phyloP scores from a whole-genome alignment of 2,888 invertebrate genomes.

The Phymatocera aterrima region DNA sequence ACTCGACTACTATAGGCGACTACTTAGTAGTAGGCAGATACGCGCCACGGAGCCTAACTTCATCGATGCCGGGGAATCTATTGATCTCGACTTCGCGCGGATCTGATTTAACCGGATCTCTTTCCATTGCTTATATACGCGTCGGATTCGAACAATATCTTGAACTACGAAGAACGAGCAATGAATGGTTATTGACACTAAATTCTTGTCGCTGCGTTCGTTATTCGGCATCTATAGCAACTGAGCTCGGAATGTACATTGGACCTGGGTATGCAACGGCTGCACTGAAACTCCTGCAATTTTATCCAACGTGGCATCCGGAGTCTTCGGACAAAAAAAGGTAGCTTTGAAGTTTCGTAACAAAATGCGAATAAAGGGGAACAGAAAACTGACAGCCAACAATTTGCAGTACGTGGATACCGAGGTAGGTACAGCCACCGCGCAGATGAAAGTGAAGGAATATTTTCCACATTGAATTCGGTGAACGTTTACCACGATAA shows the following conservation, averaged over 20 bases:
- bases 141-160: background rate
- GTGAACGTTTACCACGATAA: constrained; percentile 12
- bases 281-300: too few relatives aligned
- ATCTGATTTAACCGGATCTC: constrained; percentile 14
- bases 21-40: too few relatives aligned
- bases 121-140: background rate
- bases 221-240: background rate
- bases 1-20: too few relatives aligned
- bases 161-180: too few relatives aligned
- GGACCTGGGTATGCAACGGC: too few relatives aligned
- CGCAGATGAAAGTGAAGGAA: background rate
- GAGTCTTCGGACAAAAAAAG: too few relatives aligned
- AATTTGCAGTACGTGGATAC: too few relatives aligned
- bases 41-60: constrained; percentile 5
- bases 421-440: too few relatives aligned
- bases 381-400: too few relatives aligned
- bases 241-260: background rate
- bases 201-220: background rate
- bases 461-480: constrained; percentile 11
- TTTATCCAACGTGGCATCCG: too few relatives aligned
- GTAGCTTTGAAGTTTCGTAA: too few relatives aligned
- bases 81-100: constrained; percentile 26
- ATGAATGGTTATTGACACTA: constrained; percentile 8
- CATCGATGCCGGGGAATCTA: constrained; percentile 37
- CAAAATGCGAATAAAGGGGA: too few relatives aligned